Conservation (phyloP, 2,888 invertebrate species). For the Amphimallon solstitiale region DNA sequence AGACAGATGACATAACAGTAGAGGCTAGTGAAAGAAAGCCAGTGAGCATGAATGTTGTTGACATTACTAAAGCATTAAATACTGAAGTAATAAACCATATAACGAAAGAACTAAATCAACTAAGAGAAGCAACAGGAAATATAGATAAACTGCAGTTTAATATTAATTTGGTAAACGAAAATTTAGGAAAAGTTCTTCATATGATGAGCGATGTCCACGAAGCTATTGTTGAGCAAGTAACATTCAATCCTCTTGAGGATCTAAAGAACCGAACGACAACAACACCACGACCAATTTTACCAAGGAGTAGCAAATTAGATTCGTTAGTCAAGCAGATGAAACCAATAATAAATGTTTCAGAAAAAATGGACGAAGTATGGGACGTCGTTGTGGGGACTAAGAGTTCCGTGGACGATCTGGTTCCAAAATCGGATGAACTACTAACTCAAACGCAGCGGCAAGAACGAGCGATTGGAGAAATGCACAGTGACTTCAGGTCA, state of each 20-base stretch:
- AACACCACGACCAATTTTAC: conserved; percentile 70
- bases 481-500: conserved; percentile 78
- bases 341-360: conserved; percentile 85
- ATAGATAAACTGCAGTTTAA: conserved; percentile 88
- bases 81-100: conserved; percentile 83
- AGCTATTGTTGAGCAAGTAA: conserved; percentile 81
- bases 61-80: conserved; percentile 85
- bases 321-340: conserved; percentile 83
- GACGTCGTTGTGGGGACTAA: conserved; percentile 90
- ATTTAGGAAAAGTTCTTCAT: conserved; percentile 79
- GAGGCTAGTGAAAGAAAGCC: conserved; percentile 90
- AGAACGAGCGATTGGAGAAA: conserved; percentile 86
- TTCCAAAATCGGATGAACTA: conserved; percentile 87
- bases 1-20: conserved; percentile 82
- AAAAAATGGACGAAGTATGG: conserved; percentile 93
- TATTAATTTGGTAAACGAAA: conserved; percentile 84
- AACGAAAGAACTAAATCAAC: conserved; percentile 81
- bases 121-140: conserved; percentile 80
- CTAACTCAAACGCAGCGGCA: conserved; percentile 87
- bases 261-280: conserved; percentile 66
- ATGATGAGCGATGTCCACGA: conserved; percentile 86
- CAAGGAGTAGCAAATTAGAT: conserved; percentile 80
- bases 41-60: conserved; percentile 82
- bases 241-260: conserved; percentile 50
- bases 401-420: conserved; percentile 84